phyloP scores from a whole-genome alignment of 1,140 invertebrate genomes.

The Stenopsyche tienmushanensis region DNA sequence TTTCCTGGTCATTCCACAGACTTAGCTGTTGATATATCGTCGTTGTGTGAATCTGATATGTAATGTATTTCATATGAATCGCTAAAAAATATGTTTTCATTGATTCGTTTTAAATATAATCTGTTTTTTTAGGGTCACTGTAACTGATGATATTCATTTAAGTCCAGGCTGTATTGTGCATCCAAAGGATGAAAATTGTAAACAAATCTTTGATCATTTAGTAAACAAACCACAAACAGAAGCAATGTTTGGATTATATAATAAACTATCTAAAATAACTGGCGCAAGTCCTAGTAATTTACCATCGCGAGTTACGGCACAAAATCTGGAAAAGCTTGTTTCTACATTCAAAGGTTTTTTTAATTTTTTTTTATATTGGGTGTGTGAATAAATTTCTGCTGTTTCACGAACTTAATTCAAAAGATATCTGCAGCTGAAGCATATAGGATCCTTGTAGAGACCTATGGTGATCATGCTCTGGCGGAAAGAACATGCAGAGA shows the following conservation, averaged over 20 bases:
- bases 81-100: not conserved
- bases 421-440: too few species aligned
- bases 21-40: constrained; percentile 64
- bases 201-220: constrained; percentile 56
- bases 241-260: constrained; percentile 59
- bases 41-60: constrained; percentile 60
- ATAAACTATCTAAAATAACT: constrained; percentile 58
- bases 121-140: constrained; percentile 39
- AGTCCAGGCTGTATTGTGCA: constrained; percentile 54
- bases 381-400: too few species aligned
- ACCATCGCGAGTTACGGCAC: constrained; percentile 55
- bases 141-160: constrained; percentile 49
- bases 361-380: constrained; percentile 36
- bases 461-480: too few species aligned
- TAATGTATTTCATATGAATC: constrained; percentile 44
- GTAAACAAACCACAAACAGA: constrained; percentile 63
- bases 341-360: constrained; percentile 55
- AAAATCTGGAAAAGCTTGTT: constrained; percentile 58
- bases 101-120: constrained; percentile 11
- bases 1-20: constrained; percentile 67
- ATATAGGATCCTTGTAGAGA: too few species aligned
- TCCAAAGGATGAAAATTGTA: constrained; percentile 48
- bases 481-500: too few species aligned
- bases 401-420: too few species aligned
- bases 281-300: constrained; percentile 46